phyloP scores from a whole-genome alignment of 1,140 invertebrate species.

The Scaptodrosophila lebanonensis region DNA sequence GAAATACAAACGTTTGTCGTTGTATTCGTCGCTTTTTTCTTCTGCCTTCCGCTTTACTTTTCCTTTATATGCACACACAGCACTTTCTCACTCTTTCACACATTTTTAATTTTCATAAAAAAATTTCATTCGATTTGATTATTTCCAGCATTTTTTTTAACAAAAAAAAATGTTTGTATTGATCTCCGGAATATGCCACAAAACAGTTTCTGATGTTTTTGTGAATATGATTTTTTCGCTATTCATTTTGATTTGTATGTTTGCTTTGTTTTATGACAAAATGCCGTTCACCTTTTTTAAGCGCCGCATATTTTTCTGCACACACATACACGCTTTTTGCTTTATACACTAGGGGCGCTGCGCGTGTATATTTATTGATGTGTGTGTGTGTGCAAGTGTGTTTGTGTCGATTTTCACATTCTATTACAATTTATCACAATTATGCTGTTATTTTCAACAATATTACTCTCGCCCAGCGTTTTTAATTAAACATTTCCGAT shows the following conservation, averaged over 20 bases:
- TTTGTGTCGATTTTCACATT: constrained; percentile 62
- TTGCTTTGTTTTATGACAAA: constrained; percentile 45
- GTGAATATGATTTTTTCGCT: background rate
- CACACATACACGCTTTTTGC: constrained; percentile 64
- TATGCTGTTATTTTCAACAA: constrained; percentile 32
- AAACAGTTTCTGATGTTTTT: constrained; percentile 11
- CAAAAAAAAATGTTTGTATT: too few species aligned
- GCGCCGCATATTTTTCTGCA: constrained; percentile 73
- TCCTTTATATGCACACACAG: background rate
- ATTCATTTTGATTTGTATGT: constrained; percentile 7
- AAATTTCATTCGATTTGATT: constrained; percentile 5
- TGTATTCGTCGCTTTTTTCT: constrained; percentile 1
- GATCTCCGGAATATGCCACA: too few species aligned
- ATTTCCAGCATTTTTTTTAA: constrained; percentile 14
- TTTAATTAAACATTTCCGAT: too few species aligned
- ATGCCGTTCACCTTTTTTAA: constrained; percentile 74
- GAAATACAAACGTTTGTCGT: too few species aligned
- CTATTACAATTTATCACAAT: constrained; percentile 71
- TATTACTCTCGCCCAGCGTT: too few species aligned
- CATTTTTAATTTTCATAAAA: constrained; percentile 8
- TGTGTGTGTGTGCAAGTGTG: constrained; percentile 15
- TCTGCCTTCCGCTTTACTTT: background rate
- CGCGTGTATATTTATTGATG: constrained; percentile 15
- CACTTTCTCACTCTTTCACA: constrained; percentile 2
- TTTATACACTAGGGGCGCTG: too few species aligned